Evolutionary conservation across 2,113 vertebrate genomes (phyloP).

Genomic region (Dasyornis broadbenti): DNA sequence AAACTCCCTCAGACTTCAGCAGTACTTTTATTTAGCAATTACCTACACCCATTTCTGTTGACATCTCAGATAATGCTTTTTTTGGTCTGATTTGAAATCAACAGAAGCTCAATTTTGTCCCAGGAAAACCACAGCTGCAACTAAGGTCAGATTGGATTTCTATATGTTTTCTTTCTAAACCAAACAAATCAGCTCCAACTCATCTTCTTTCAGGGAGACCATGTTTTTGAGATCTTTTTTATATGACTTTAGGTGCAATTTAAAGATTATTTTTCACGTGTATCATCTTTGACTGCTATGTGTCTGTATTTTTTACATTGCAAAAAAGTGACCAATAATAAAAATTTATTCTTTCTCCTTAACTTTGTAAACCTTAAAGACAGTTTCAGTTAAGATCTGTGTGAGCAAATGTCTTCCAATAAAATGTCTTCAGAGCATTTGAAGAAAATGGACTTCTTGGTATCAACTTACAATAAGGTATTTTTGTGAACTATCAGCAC

Average conservation of each 20-base stretch:
- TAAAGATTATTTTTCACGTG: not conserved
- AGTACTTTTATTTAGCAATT: not conserved
- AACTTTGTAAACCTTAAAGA: not conserved
- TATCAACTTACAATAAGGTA: not conserved
- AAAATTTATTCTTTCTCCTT: not conserved
- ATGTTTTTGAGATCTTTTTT: not conserved
- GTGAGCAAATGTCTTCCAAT: not conserved
- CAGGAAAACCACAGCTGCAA: constrained; percentile 1
- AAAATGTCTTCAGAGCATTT: not conserved
- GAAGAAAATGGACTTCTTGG: not conserved
- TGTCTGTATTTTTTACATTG: not conserved
- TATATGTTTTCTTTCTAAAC: constrained; percentile 9
- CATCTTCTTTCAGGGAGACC: not conserved
- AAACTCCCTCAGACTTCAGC: not conserved
- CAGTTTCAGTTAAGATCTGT: not conserved
- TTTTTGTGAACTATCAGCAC: not conserved
- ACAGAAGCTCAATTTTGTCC: constrained; percentile 10
- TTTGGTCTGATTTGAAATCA: not conserved
- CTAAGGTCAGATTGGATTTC: not conserved
- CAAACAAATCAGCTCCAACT: not conserved
- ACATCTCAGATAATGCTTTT: not conserved
- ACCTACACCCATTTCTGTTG: not conserved
- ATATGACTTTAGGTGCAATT: not conserved
- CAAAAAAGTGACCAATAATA: not conserved
- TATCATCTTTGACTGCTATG: not conserved